Conservation (phyloP, 2,113 vertebrate species). For the Pygoscelis adeliae region DNA sequence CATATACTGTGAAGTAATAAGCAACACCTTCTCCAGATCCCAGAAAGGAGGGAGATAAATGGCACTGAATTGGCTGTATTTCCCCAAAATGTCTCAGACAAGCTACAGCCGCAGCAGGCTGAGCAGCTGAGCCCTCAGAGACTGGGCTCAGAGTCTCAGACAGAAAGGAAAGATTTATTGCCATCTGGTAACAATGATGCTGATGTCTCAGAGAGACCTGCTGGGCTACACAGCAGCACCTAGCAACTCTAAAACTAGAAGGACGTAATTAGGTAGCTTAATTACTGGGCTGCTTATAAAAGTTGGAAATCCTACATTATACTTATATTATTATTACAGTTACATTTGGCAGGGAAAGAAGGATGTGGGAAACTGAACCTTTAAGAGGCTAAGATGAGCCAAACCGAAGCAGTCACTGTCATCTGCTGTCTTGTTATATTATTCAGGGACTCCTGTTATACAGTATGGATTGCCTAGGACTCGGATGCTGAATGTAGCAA, state of each 20-base stretch:
- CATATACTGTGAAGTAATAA: slow-evolving; percentile 4
- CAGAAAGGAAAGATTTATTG: slow-evolving; percentile 31
- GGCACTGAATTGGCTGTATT: slow-evolving; percentile 24
- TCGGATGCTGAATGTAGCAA: neutral
- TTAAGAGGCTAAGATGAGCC: neutral
- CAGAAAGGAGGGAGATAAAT: slow-evolving; percentile 12
- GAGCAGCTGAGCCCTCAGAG: slow-evolving; percentile 29
- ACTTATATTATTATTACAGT: neutral
- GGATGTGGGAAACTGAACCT: neutral
- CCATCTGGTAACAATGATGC: slow-evolving; percentile 5
- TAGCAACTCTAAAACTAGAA: neutral
- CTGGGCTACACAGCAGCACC: neutral
- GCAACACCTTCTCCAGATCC: neutral
- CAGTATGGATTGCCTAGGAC: neutral
- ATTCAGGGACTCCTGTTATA: slow-evolving; percentile 35
- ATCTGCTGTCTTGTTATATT: slow-evolving; percentile 39
- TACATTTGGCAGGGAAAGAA: neutral
- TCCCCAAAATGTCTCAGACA: slow-evolving; percentile 26
- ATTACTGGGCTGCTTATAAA: neutral
- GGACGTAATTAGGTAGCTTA: neutral
- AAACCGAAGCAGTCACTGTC: neutral
- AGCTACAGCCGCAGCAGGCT: slow-evolving; percentile 3
- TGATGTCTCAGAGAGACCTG: neutral
- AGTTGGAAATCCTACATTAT: neutral
- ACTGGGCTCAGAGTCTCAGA: neutral